Base-by-base conservation (phyloP, 30 jellyfish, hydroid and myxozoan species). In the Pseudorhiza aurosa region DNA sequence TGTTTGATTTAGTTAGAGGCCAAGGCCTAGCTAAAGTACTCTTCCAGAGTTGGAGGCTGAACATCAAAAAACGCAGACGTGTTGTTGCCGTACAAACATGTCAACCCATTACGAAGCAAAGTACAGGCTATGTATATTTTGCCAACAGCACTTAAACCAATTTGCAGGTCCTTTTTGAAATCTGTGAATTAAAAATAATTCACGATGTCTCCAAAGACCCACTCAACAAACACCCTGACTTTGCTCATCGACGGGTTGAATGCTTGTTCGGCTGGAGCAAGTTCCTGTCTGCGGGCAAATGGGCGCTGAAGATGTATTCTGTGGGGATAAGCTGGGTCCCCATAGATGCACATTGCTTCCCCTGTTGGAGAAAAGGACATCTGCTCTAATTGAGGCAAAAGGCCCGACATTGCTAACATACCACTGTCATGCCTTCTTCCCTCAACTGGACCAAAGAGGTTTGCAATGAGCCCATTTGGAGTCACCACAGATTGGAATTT, bases 131-230 rank as follows among this genome's bases (percentile, higher is more conserved):
- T 45, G 40, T 85, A 77, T 72, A 85, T 46, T 32, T 60, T 75
- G 26, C 85, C 95, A 44, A 87, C 94, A 21, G 82, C 90, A 55
- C 82, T 49, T 35, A 87, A 63, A 37, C 81, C 69, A 55, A 73
- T 70, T 74, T 88, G 71, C 55, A 78, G 73, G 59, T 81, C 81
- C 55, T 78, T 80, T 80, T 80, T 68, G 31, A 88, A 88, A 69
- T 88, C 97, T 8, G 70, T 33, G 43, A 70, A 69, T 47, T 49
- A 42, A 39, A 88, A 88, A 72, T 68, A 88, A 40, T 79, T 70
- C 32, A 64, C 55, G 30, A 72, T 80, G 43, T 77, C 94, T 69
- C 95, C 96, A 69, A 87, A 87, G 8, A 87, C 78, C 96, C 96
- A 87, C 64, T 87, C 96, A 30, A 77, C 82, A 18, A 77, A 44